These are phyloP conservation scores for Drosophila equinoxialis DNA, from an alignment of 1,140 invertebrate genomes.

Conservation along the genomic window DNA sequence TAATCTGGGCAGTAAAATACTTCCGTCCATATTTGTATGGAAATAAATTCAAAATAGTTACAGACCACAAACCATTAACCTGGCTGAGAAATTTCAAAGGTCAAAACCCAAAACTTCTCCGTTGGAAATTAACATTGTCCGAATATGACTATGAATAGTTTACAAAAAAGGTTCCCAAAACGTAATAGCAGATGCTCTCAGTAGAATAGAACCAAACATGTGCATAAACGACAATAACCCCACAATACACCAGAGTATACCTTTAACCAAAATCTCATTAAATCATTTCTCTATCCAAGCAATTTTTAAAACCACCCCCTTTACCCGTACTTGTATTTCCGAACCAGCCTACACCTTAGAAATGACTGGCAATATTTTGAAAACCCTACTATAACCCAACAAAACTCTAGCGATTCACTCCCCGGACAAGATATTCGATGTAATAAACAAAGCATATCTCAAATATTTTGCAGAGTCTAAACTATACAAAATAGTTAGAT, in stretches of 20 bases:
- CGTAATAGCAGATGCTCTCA: too few species aligned
- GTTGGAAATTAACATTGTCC: slow-evolving; percentile 16
- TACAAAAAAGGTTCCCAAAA: too few species aligned
- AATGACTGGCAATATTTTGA: not conserved
- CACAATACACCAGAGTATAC: not conserved
- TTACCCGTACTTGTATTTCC: not conserved
- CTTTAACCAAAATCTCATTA: not conserved
- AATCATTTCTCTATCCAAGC: not conserved
- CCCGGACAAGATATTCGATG: not conserved
- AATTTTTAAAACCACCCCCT: not conserved
- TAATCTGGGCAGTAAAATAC: slow-evolving; percentile 5
- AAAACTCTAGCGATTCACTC: not conserved
- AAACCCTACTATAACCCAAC: not conserved
- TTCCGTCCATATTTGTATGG: not conserved
- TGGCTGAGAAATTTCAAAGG: not conserved
- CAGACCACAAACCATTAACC: not conserved
- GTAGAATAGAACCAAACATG: too few species aligned
- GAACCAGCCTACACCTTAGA: slow-evolving; percentile 1
- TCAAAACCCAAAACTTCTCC: not conserved
- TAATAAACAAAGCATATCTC: not conserved
- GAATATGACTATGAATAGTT: too few species aligned
- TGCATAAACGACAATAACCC: too few species aligned
- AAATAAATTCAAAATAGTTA: not conserved
- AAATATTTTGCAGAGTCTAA: not conserved
- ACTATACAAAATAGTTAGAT: not conserved